A percentile compares a stretch with the other conserved stretches of the same genome.
Evolutionary conservation across 1,140 invertebrate genomes (phyloP).

Genomic region (Cydia fagiglandana): DNA sequence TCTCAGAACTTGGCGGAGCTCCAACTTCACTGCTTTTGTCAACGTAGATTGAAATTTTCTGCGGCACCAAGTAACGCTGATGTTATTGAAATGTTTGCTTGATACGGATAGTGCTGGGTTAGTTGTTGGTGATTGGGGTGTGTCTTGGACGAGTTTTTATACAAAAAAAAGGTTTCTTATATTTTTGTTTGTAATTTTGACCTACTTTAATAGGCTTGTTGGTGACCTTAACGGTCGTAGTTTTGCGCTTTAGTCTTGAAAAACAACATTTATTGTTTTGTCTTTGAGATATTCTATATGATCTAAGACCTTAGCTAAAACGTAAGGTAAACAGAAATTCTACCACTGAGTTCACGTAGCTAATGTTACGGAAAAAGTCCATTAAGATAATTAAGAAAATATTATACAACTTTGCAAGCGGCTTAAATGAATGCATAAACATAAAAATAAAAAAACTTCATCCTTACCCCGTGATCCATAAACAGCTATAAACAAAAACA

Average conservation of each 20-base stretch:
- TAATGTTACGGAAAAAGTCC: background rate
- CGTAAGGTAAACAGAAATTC: too few species aligned
- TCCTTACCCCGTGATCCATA: background rate
- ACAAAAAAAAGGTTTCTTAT: background rate
- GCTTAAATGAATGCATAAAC: background rate
- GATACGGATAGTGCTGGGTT: slow-evolving; percentile 13
- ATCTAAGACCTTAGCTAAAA: too few species aligned
- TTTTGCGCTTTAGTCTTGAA: background rate
- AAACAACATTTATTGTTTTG: too few species aligned
- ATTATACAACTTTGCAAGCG: background rate
- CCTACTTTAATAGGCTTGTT: background rate
- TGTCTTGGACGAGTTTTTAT: background rate
- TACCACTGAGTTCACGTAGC: background rate
- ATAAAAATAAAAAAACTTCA: background rate
- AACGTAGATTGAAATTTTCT: slow-evolving; percentile 21
- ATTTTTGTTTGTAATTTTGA: background rate
- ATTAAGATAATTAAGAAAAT: background rate
- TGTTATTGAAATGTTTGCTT: slow-evolving; percentile 19
- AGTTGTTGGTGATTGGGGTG: background rate
- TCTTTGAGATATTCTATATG: too few species aligned
- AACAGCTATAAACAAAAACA: background rate
- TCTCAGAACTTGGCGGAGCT: slow-evolving; percentile 7
- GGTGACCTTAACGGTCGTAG: too few species aligned
- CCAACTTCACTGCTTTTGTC: slow-evolving; percentile 18
- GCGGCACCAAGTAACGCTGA: slow-evolving; percentile 17